Evolutionary conservation across 2,113 vertebrate genomes (phyloP).

Genomic region (Neomonachus schauinslandi): DNA sequence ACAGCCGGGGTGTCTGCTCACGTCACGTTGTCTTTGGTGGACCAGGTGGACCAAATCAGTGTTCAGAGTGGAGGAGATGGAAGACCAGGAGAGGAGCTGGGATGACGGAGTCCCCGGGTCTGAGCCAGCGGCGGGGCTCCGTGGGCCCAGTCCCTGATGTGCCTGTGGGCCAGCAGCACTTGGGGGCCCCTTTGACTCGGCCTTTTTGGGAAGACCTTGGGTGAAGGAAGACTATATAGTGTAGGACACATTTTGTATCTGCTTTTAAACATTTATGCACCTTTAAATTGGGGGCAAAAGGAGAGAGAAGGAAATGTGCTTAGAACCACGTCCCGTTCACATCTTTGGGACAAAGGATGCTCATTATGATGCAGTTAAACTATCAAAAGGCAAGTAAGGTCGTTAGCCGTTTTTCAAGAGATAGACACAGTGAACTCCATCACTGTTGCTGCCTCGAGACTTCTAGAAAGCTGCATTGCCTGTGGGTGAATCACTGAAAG

Average conservation of each 20-base stretch:
- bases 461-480: neutral
- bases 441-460: neutral
- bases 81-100: neutral
- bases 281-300: neutral
- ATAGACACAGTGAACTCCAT: no score
- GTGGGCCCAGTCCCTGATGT: fast-evolving
- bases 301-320: neutral
- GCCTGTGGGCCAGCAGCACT: fast-evolving
- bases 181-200: neutral
- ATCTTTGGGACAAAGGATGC: neutral
- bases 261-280: neutral
- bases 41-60: fast-evolving
- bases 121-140: fast-evolving
- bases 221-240: neutral
- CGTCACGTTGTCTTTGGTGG: neutral
- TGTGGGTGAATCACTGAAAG: fast-evolving
- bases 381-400: neutral
- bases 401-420: neutral
- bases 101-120: neutral
- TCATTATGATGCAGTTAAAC: neutral
- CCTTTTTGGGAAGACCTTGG: neutral
- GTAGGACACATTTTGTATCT: neutral
- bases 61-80: neutral
- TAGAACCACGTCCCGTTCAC: neutral
- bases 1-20: fast-evolving